phyloP scores from a whole-genome alignment of 1,140 invertebrate genomes.

The Pectinophora gossypiella region DNA sequence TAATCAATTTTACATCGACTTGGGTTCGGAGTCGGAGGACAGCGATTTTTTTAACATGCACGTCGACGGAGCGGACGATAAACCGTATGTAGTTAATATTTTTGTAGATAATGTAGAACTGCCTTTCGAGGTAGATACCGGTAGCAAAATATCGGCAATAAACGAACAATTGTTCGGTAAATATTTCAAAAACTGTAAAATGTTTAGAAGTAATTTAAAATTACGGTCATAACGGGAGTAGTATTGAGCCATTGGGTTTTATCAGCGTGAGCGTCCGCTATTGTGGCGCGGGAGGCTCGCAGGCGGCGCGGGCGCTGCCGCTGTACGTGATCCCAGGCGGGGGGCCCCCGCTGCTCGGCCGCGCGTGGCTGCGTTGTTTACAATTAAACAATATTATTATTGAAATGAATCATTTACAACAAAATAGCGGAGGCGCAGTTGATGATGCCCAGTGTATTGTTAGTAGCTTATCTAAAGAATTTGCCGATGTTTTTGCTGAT shows the following conservation, averaged over 20 bases:
- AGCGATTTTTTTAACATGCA: conserved; percentile 1
- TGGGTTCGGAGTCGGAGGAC: neutral
- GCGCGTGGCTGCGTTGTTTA: neutral
- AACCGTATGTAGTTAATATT: neutral
- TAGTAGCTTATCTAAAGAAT: neutral
- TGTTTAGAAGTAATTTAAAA: neutral
- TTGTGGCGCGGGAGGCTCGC: neutral
- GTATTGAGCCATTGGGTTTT: neutral
- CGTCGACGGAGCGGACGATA: neutral
- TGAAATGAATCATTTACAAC: neutral
- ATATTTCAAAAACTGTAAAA: neutral
- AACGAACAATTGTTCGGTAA: neutral
- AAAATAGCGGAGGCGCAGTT: neutral
- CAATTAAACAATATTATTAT: neutral
- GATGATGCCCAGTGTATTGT: neutral
- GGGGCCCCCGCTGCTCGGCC: neutral
- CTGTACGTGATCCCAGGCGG: neutral
- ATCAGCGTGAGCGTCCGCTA: neutral
- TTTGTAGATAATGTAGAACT: neutral
- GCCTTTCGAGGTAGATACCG: neutral
- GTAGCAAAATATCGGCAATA: conserved; percentile 4
- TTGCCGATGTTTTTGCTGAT: neutral
- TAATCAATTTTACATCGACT: neutral
- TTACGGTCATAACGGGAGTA: neutral
- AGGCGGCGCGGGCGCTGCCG: neutral